Evolutionary conservation across 1,140 invertebrate species (phyloP).

Genomic region (Brachionus calyciflorus): DNA sequence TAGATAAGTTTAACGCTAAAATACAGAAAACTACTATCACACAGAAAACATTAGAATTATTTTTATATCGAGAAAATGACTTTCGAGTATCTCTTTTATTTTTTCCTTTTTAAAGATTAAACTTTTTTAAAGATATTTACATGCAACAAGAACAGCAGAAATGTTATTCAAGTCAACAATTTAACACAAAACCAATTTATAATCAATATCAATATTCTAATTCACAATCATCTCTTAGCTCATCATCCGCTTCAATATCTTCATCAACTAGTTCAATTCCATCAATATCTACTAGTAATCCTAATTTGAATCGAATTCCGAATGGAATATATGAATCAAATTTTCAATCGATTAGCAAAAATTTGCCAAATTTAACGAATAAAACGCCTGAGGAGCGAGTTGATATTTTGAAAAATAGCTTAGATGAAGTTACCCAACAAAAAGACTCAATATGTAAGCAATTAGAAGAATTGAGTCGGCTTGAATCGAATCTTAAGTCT

Average conservation of each 20-base stretch:
- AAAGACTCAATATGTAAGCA: background rate
- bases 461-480: background rate
- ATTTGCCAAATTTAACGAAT: background rate
- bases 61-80: too few species aligned
- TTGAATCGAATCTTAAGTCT: background rate
- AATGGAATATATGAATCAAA: background rate
- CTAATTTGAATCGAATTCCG: background rate
- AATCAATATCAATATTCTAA: background rate
- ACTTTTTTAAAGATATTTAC: background rate
- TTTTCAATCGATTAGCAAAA: background rate
- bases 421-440: slow-evolving; percentile 14
- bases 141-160: slow-evolving; percentile 46
- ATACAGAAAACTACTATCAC: too few species aligned
- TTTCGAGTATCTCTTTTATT: background rate
- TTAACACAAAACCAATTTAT: background rate
- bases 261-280: slow-evolving; percentile 8
- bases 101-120: too few species aligned
- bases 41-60: too few species aligned
- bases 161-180: slow-evolving; percentile 22
- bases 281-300: background rate
- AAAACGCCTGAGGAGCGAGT: background rate
- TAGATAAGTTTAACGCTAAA: too few species aligned
- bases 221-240: slow-evolving; percentile 14
- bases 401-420: slow-evolving; percentile 2
- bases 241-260: slow-evolving; percentile 2